Evolutionary conservation across 2,113 vertebrate species (phyloP), one percentile per base, ranked within the genome.

Genomic region (Parus major): DNA sequence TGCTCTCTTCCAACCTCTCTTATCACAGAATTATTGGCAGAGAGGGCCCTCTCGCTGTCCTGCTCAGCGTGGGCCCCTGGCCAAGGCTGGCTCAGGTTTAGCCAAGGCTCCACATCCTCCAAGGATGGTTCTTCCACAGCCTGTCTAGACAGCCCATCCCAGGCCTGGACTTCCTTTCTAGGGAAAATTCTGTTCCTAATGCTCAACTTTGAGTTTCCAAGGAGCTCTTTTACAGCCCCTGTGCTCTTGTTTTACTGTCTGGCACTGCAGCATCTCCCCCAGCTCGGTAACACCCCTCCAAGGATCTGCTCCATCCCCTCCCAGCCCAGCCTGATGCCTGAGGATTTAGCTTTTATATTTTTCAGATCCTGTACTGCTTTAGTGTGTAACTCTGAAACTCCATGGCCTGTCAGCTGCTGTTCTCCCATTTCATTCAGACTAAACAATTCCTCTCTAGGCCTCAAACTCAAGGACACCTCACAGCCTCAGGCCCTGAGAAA

Each of bases 81-180:
- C 95, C 96, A 95, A 6, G 3, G 2, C 86, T 94, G 95, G 88
- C 89, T 81, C 68, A 36, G 39, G 25, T 53, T 77, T 53, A 23
- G 87, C 92, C 94, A 90, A 86, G 49, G 35, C 86, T 90, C 70
- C 8, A 23, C 86, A 63, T 55, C 73, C 80, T 95, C 87, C 61
- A 68, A 75, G 87, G 90, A 94, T 93, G 88, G 92, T 1, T 50
- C 88, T 92, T 93, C 79, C 90, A 70, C 64, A 65, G 88, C 88
- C 95, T 66, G 91, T 90, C 95, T 86, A 95, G 95, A 94, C 94
- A 70, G 66, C 82, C 68, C 44, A 28, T 65, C 94, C 91, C 64
- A 83, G 95, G 88, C 80, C 82, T 92, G 91, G 56, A 11, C 88
- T 86, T 94, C 76, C 75, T 90, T 93, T 66, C 71, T 55, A 65